Percentiles rank a stretch among this genome's conserved stretches.
Conservation (phyloP, 1,140 invertebrate species). For the Aphelenchoides besseyi region DNA sequence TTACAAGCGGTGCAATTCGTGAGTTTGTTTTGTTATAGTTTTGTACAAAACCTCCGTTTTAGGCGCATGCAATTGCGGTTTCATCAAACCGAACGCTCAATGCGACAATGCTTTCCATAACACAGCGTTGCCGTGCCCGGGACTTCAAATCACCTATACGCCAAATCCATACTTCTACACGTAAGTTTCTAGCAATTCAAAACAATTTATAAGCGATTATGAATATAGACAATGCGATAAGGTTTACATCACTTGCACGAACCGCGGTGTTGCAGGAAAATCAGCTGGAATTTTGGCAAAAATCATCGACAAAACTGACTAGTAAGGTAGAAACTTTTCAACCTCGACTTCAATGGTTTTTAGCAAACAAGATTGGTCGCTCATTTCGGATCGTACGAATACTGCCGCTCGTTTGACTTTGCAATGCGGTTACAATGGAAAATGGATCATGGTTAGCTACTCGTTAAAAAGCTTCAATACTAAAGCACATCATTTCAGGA, state of each 20-base stretch:
- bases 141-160: not conserved
- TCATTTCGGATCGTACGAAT: not conserved
- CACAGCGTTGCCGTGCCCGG: not conserved
- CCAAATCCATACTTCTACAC: too few species aligned
- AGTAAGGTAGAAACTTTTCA: too few species aligned
- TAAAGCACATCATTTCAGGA: too few species aligned
- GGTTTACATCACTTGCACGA: not conserved
- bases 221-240: not conserved
- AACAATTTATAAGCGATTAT: too few species aligned
- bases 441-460: too few species aligned
- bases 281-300: not conserved
- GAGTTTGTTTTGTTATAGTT: too few species aligned
- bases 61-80: not conserved
- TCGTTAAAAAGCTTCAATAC: too few species aligned
- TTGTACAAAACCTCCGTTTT: too few species aligned
- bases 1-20: not conserved
- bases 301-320: not conserved
- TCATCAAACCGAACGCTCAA: not conserved
- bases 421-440: not conserved
- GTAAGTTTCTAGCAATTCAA: too few species aligned
- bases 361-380: not conserved
- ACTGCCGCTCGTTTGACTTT: not conserved
- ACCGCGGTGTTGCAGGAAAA: not conserved
- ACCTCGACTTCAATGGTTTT: not conserved
- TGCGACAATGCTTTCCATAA: not conserved